These are phyloP conservation scores for Deilephila porcellus DNA, from an alignment of 2,888 invertebrate species.

Conservation along the genomic window DNA sequence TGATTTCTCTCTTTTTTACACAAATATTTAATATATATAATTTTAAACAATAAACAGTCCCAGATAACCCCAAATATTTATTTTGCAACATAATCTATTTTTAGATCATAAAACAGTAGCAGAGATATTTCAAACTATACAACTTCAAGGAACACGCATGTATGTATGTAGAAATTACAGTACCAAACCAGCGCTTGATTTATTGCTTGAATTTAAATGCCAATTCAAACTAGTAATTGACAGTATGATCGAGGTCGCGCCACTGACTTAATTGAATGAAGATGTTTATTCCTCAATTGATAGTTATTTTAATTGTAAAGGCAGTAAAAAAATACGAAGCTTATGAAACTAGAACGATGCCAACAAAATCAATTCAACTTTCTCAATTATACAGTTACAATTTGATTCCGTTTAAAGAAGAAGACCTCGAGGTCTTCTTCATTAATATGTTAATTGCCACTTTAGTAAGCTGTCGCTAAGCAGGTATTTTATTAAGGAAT, in stretches of 20 bases:
- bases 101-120: too few species aligned
- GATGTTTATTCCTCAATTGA: too few species aligned
- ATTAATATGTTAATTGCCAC: constrained; percentile 52
- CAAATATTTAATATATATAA: too few species aligned
- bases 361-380: constrained; percentile 43
- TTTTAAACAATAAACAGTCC: too few species aligned
- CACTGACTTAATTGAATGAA: neutral
- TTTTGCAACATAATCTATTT: too few species aligned
- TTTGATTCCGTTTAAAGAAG: constrained; percentile 37
- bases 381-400: constrained; percentile 48
- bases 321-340: neutral
- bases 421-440: constrained; percentile 41
- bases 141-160: neutral
- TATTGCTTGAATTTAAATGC: neutral
- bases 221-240: neutral
- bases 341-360: neutral
- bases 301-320: neutral
- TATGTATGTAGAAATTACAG: neutral
- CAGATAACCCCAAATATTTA: too few species aligned
- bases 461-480: neutral
- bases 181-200: neutral
- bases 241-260: neutral
- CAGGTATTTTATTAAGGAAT: neutral
- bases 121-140: neutral
- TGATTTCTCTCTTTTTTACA: too few species aligned